These are phyloP conservation scores for Atta colombica DNA, from an alignment of 1,140 invertebrate genomes.

Conservation along the genomic window DNA sequence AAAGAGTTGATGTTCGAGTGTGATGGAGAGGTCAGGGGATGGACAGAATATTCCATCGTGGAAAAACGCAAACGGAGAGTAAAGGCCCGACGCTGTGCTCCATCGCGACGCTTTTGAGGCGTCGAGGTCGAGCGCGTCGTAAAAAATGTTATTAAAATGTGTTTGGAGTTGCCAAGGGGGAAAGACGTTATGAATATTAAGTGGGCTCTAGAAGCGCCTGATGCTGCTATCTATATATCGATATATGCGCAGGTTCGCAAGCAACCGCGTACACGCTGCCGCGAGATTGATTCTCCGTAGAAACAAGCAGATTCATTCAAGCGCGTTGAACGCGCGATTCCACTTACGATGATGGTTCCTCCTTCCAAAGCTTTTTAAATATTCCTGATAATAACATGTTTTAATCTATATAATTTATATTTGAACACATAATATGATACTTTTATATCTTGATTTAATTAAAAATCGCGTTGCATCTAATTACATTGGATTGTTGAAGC, in stretches of 20 bases:
- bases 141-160: slow-evolving; percentile 78
- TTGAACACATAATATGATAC: background rate
- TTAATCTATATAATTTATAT: background rate
- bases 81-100: slow-evolving; percentile 18
- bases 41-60: slow-evolving; percentile 67
- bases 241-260: slow-evolving; percentile 52
- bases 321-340: slow-evolving; percentile 42
- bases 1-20: slow-evolving; percentile 43
- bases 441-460: slow-evolving; percentile 33
- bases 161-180: slow-evolving; percentile 64
- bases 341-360: background rate
- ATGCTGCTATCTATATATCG: slow-evolving; percentile 55
- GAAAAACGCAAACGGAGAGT: slow-evolving; percentile 54
- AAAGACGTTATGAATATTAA: slow-evolving; percentile 80
- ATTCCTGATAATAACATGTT: background rate
- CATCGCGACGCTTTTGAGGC: slow-evolving; percentile 64
- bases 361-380: slow-evolving; percentile 21
- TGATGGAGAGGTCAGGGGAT: slow-evolving; percentile 20
- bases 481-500: slow-evolving; percentile 34
- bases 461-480: slow-evolving; percentile 20
- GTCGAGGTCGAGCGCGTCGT: slow-evolving; percentile 50
- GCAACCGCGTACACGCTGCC: slow-evolving; percentile 58
- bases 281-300: slow-evolving; percentile 72
- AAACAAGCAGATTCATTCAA: slow-evolving; percentile 55
- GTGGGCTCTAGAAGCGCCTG: slow-evolving; percentile 11